Percentiles rank a stretch among this genome's conserved stretches.
phyloP scores from a whole-genome alignment of 2,797 vertebrate genomes.

The Limosa lapponica region DNA sequence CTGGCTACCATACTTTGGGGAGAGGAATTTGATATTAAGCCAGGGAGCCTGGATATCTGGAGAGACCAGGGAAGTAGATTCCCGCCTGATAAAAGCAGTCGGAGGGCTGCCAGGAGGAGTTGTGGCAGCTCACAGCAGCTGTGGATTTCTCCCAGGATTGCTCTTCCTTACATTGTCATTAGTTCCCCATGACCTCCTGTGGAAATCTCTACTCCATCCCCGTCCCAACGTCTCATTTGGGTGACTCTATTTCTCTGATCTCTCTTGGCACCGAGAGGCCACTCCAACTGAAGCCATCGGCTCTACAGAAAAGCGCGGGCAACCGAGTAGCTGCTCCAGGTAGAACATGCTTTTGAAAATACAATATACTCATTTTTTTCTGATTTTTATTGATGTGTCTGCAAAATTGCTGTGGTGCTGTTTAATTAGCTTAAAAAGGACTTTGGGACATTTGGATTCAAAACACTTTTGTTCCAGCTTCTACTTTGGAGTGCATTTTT shows the following conservation, averaged over 20 bases:
- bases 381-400: background rate
- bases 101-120: background rate
- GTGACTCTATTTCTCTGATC: background rate
- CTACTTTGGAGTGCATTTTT: background rate
- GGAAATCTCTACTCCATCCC: background rate
- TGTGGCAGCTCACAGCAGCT: background rate
- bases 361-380: accelerated
- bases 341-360: background rate
- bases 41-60: background rate
- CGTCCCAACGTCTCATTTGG: background rate
- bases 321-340: background rate
- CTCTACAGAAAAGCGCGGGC: accelerated
- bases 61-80: constrained; percentile 20
- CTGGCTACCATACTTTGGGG: background rate
- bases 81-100: background rate
- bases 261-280: background rate
- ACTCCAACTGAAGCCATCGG: background rate
- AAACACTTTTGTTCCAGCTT: background rate
- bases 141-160: background rate
- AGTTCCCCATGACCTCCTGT: accelerated
- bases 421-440: background rate
- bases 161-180: background rate
- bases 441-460: background rate
- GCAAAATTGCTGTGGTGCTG: background rate
- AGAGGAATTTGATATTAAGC: constrained; percentile 26